Evolutionary conservation across 2,888 invertebrate genomes (phyloP).

Genomic region (Linnaemya vulpina): DNA sequence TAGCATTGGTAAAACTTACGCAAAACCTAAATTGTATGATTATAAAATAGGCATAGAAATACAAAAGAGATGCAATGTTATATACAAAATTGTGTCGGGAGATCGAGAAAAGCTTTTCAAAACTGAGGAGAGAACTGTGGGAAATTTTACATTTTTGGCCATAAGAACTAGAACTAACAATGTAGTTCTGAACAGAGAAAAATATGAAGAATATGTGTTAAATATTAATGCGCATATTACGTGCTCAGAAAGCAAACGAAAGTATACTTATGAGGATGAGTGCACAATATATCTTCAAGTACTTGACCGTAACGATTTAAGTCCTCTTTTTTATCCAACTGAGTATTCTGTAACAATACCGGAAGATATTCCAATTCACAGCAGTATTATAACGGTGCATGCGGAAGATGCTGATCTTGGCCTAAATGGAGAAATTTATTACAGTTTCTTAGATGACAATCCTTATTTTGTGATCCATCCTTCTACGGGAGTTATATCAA

Average conservation of each 20-base stretch:
- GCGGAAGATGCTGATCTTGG: slow-evolving; percentile 99
- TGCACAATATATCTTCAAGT: slow-evolving; percentile 88
- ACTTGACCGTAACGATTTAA: slow-evolving; percentile 94
- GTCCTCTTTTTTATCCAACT: slow-evolving; percentile 95
- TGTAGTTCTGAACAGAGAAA: slow-evolving; percentile 96
- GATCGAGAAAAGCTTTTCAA: slow-evolving; percentile 96
- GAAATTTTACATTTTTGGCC: slow-evolving; percentile 96
- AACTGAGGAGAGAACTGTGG: slow-evolving; percentile 93
- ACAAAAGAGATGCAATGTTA: slow-evolving; percentile 85
- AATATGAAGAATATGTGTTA: slow-evolving; percentile 91
- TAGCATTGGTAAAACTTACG: slow-evolving; percentile 94
- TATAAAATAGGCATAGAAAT: slow-evolving; percentile 91
- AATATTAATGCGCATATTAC: slow-evolving; percentile 88
- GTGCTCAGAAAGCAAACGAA: slow-evolving; percentile 59
- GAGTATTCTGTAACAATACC: slow-evolving; percentile 93
- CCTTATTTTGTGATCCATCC: slow-evolving; percentile 96
- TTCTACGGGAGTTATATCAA: slow-evolving; percentile 92
- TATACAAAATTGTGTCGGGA: slow-evolving; percentile 93
- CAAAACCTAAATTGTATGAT: slow-evolving; percentile 87
- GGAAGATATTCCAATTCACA: slow-evolving; percentile 94
- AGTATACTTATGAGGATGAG: slow-evolving; percentile 86
- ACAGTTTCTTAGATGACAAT: slow-evolving; percentile 92
- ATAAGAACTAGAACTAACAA: slow-evolving; percentile 94
- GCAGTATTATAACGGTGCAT: slow-evolving; percentile 89
- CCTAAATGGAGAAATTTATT: slow-evolving; percentile 98